These are phyloP conservation scores for Meloidogyne hapla DNA, from an alignment of 1,140 invertebrate species.

Conservation along the genomic window DNA sequence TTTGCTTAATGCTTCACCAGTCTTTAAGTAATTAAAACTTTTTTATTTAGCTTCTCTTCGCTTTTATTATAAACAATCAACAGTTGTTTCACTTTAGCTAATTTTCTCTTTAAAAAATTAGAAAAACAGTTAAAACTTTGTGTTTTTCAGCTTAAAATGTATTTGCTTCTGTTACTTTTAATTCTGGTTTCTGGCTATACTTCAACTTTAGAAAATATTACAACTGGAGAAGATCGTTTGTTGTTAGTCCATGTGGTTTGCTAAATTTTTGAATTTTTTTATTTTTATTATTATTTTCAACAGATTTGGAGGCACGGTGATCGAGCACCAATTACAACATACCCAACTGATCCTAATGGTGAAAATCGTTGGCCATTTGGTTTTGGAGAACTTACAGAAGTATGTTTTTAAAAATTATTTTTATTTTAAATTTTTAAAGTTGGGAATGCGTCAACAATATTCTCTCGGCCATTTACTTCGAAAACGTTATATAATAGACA, in stretches of 20 bases:
- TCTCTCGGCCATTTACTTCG: constrained; percentile 37
- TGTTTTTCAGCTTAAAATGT: no score
- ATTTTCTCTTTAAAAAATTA: no score
- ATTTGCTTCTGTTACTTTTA: not conserved
- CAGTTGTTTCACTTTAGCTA: no score
- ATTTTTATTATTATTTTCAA: constrained; percentile 3
- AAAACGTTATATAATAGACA: constrained; percentile 35
- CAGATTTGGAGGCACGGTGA: constrained; percentile 51
- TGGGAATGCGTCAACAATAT: constrained; percentile 53
- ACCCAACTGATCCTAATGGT: constrained; percentile 45
- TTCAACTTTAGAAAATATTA: not conserved
- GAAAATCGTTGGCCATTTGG: constrained; percentile 51
- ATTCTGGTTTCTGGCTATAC: not conserved
- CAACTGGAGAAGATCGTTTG: not conserved
- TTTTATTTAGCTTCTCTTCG: no score
- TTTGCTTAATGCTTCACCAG: no score
- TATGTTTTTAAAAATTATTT: not conserved
- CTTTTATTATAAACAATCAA: no score
- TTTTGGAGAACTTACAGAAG: constrained; percentile 48
- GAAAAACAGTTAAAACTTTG: no score
- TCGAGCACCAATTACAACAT: constrained; percentile 47
- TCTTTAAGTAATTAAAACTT: no score
- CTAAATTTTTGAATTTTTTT: not conserved
- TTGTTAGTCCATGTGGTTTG: not conserved
- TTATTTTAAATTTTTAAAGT: constrained; percentile 17